A percentile compares a stretch with the other conserved stretches of the same genome.
Conservation (phyloP, 2,113 vertebrate genomes). For the Thalassarche chlororhynchos region DNA sequence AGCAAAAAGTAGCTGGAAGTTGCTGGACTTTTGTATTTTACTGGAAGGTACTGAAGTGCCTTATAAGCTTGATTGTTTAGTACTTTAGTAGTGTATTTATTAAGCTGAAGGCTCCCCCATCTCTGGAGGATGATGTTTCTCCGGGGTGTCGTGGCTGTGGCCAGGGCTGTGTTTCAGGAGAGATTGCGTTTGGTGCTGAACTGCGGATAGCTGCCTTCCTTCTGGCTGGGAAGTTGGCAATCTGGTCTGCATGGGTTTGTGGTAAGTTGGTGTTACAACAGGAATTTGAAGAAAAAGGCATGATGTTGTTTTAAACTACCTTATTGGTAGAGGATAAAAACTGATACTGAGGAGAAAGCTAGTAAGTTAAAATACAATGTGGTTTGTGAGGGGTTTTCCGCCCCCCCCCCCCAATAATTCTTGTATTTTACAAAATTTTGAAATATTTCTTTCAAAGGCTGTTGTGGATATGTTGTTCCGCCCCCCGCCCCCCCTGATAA, state of each 20-base stretch:
- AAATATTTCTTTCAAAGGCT: neutral
- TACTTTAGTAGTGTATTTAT: neutral
- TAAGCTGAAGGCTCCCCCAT: neutral
- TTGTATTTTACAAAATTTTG: neutral
- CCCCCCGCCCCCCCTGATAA: neutral
- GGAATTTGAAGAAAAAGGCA: neutral
- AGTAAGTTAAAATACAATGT: neutral
- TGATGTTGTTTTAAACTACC: neutral
- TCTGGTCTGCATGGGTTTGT: neutral
- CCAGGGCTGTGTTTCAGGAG: neutral
- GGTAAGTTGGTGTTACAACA: neutral
- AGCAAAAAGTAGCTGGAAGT: neutral
- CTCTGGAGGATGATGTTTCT: neutral
- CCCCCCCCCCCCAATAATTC: neutral
- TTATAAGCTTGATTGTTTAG: neutral
- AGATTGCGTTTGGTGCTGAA: neutral
- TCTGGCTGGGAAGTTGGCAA: neutral
- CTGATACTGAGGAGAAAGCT: neutral
- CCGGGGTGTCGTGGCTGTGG: neutral
- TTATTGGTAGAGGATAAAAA: neutral
- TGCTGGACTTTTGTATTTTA: neutral
- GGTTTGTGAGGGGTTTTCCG: neutral
- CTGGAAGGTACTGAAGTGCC: neutral
- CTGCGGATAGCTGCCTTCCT: neutral
- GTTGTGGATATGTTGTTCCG: neutral